Percentiles rank a stretch among this genome's conserved stretches.
These are phyloP conservation scores for Nemoura dubitans DNA, from an alignment of 2,888 invertebrate genomes.

Conservation along the genomic window DNA sequence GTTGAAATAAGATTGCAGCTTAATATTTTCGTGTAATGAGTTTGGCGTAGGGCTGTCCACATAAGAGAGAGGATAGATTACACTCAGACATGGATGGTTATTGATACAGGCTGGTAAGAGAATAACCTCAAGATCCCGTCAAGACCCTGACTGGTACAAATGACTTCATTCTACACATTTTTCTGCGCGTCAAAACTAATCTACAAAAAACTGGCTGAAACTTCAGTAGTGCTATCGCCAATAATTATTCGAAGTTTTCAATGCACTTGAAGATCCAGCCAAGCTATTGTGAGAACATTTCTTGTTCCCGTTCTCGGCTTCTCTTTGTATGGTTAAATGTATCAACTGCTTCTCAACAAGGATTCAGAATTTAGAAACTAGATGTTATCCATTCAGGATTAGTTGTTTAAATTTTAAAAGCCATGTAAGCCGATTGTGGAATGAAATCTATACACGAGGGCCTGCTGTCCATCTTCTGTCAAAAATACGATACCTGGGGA, in stretches of 20 bases:
- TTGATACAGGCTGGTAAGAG: not conserved
- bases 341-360: constrained; percentile 3
- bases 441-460: not conserved
- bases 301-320: not conserved
- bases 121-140: not conserved
- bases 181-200: not conserved
- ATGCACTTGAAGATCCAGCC: not conserved
- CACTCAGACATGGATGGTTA: not conserved
- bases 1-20: not conserved
- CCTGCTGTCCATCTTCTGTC: not conserved
- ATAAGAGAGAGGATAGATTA: not conserved
- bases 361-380: not conserved
- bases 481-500: not conserved
- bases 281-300: not conserved
- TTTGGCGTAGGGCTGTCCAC: constrained; percentile 2
- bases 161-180: not conserved
- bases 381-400: constrained; percentile 7
- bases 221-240: not conserved
- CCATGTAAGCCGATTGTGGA: not conserved
- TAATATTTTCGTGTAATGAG: constrained; percentile 4
- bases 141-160: not conserved
- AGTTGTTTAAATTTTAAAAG: not conserved
- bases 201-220: not conserved
- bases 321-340: constrained; percentile 1
- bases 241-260: not conserved